Evolutionary conservation across 2,113 vertebrate genomes (phyloP).

Genomic region (Mormoops blainvillei): DNA sequence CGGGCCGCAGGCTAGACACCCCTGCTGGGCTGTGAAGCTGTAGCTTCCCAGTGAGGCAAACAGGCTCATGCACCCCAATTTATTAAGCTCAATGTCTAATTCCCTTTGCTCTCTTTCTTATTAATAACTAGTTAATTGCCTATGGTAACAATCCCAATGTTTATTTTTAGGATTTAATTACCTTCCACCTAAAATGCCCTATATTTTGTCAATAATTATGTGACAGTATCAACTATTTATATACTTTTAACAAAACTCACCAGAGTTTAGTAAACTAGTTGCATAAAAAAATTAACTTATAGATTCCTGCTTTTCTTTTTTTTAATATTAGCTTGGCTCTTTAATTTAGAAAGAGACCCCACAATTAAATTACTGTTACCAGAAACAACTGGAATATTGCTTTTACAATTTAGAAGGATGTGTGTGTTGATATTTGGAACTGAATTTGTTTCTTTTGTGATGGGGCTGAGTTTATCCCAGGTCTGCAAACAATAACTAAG

Average conservation of each 20-base stretch:
- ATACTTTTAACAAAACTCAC: background rate
- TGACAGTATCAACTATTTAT: background rate
- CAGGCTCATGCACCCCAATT: too few species aligned
- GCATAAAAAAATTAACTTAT: background rate
- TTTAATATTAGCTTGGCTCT: background rate
- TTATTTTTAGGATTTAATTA: background rate
- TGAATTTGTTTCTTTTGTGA: slow-evolving; percentile 37
- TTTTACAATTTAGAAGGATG: background rate
- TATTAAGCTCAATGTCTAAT: too few species aligned
- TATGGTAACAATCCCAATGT: background rate
- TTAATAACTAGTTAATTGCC: too few species aligned
- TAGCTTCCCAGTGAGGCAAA: too few species aligned
- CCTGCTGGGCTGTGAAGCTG: too few species aligned
- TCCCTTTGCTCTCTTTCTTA: too few species aligned
- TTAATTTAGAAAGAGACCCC: background rate
- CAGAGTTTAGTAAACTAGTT: background rate
- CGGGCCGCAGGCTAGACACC: too few species aligned
- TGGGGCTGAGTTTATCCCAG: background rate
- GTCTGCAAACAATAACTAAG: slow-evolving; percentile 55
- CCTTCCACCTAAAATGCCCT: background rate
- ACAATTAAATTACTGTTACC: background rate
- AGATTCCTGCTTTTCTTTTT: background rate
- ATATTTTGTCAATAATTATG: background rate
- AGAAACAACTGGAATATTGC: background rate
- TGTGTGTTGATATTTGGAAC: background rate